phyloP scores from a whole-genome alignment of 2,113 vertebrate genomes.

The Chionodraco myersi region DNA sequence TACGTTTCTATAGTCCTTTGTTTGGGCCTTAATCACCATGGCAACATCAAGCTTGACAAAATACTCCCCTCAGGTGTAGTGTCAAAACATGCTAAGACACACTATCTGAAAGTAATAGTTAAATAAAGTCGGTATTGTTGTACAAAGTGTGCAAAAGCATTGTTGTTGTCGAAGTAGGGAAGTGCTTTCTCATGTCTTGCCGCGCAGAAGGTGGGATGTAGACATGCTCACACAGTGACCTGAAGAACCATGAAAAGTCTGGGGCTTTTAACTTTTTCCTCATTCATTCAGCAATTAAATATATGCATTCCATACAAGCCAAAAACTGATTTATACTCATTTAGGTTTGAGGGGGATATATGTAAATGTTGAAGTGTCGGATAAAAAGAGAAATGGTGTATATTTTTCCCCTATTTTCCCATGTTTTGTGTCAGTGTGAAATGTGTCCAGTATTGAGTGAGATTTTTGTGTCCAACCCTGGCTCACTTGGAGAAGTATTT shows the following conservation, averaged over 20 bases:
- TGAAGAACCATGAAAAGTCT: conserved; percentile 5
- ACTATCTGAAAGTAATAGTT: neutral
- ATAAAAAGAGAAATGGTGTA: neutral
- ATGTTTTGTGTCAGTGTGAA: too few relatives aligned
- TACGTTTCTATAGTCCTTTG: neutral
- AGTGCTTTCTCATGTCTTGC: conserved; percentile 10
- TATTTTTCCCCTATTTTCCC: too few relatives aligned
- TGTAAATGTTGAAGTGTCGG: neutral
- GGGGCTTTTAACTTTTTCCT: conserved; percentile 1
- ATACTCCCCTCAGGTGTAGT: neutral
- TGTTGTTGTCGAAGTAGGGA: neutral
- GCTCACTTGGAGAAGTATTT: too few relatives aligned
- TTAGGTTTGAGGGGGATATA: neutral
- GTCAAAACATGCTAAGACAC: neutral
- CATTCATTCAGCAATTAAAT: neutral
- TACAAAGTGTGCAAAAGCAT: neutral
- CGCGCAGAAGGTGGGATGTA: neutral
- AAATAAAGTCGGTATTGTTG: neutral
- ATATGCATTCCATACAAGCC: neutral
- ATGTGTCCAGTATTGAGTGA: too few relatives aligned
- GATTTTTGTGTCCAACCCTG: too few relatives aligned
- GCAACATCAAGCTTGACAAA: neutral
- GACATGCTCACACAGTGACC: conserved; percentile 1
- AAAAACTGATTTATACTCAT: neutral
- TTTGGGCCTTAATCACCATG: neutral